Evolutionary conservation across 2,888 invertebrate genomes (phyloP).

Genomic region (Caenorhabditis sp.): DNA sequence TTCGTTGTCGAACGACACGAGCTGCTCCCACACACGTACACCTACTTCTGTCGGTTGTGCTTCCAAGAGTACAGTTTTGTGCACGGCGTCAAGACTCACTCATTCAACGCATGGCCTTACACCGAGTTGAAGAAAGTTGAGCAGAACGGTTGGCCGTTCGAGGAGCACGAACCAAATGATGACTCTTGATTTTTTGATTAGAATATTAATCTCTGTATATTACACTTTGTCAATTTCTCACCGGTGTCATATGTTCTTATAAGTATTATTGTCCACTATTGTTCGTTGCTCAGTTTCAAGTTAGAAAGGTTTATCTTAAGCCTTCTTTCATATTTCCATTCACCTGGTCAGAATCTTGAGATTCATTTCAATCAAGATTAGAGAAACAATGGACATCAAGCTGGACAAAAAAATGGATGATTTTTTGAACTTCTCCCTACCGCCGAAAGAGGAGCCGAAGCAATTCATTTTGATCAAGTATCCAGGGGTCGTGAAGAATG

Average conservation of each 20-base stretch:
- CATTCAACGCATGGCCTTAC: conserved; percentile 69
- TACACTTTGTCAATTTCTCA: neutral
- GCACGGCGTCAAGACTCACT: conserved; percentile 66
- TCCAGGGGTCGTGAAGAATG: conserved; percentile 81
- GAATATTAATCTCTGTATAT: neutral
- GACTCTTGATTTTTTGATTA: conserved; percentile 10
- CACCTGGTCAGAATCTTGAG: no score
- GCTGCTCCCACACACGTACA: conserved; percentile 77
- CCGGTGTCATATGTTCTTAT: no score
- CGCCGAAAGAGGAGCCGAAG: conserved; percentile 26
- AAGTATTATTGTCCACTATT: no score
- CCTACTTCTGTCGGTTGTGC: conserved; percentile 78
- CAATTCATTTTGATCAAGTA: conserved; percentile 79
- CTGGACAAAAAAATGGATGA: conserved; percentile 23
- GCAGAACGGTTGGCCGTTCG: conserved; percentile 26
- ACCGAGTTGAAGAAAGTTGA: conserved; percentile 52
- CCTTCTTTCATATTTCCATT: conserved; percentile 16
- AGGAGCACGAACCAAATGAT: conserved; percentile 5
- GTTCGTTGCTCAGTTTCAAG: no score
- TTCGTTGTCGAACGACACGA: conserved; percentile 79
- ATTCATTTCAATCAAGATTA: no score
- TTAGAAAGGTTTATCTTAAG: no score
- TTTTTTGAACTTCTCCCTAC: conserved; percentile 26
- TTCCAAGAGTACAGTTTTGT: conserved; percentile 74
- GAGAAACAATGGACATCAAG: neutral